These are phyloP conservation scores for Mimas tiliae DNA, from an alignment of 2,888 invertebrate species.

Conservation along the genomic window DNA sequence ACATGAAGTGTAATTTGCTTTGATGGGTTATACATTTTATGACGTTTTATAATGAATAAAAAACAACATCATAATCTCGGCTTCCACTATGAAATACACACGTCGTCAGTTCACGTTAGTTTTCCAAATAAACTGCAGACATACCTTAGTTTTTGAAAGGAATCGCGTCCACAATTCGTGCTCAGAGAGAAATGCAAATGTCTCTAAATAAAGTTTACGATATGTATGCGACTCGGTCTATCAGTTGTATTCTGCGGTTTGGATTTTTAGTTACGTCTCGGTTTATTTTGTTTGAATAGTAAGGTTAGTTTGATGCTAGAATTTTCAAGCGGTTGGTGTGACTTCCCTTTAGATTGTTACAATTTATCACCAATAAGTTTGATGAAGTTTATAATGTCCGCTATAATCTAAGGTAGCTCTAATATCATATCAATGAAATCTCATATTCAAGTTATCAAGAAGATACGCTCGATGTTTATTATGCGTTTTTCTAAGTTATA, in stretches of 20 bases:
- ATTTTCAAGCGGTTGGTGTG: not conserved
- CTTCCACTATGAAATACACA: slow-evolving; percentile 66
- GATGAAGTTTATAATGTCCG: too few relatives aligned
- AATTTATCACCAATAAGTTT: not conserved
- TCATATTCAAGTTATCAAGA: too few relatives aligned
- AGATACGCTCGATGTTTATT: too few relatives aligned
- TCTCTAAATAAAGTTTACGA: slow-evolving; percentile 21
- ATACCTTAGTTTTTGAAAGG: slow-evolving; percentile 20
- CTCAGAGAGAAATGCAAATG: slow-evolving; percentile 32
- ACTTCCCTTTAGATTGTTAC: not conserved
- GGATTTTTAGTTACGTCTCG: not conserved
- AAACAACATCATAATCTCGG: slow-evolving; percentile 73
- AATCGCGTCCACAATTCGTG: slow-evolving; percentile 23
- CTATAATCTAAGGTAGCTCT: too few relatives aligned
- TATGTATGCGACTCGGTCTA: slow-evolving; percentile 14
- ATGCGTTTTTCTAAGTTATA: too few relatives aligned
- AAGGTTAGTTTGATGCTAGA: not conserved
- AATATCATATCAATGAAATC: too few relatives aligned
- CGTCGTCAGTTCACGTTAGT: slow-evolving; percentile 76
- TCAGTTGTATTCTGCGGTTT: slow-evolving; percentile 5
- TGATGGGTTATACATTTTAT: not conserved
- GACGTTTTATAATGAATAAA: not conserved
- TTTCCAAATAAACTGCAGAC: slow-evolving; percentile 69
- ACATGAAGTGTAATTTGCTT: slow-evolving; percentile 40
- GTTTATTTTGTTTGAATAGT: not conserved